phyloP scores from a whole-genome alignment of 2,113 vertebrate species.

The Pterocles orientalis region DNA sequence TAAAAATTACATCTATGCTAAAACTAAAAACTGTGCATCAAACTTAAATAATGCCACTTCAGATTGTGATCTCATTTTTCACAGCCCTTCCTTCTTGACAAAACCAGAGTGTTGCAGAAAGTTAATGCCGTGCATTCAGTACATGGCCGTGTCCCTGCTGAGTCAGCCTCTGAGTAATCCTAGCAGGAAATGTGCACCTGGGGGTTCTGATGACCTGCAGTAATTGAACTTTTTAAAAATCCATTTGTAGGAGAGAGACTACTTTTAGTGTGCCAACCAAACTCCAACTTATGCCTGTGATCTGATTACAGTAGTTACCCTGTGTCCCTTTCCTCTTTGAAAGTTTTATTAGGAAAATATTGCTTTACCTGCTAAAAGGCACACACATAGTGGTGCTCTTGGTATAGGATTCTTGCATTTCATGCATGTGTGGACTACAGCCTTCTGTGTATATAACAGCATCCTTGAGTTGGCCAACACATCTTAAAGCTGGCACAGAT shows the following conservation, averaged over 20 bases:
- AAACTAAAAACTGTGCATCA: neutral
- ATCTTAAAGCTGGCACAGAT: neutral
- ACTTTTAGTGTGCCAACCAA: neutral
- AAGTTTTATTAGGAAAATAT: neutral
- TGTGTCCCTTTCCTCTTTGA: neutral
- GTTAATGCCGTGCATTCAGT: rapidly evolving
- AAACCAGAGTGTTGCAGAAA: neutral
- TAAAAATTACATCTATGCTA: neutral
- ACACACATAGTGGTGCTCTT: neutral
- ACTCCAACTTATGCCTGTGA: neutral
- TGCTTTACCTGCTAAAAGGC: neutral
- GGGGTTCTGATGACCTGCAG: neutral
- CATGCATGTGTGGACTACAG: neutral
- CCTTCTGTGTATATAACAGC: neutral
- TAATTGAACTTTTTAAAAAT: neutral
- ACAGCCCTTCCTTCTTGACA: neutral
- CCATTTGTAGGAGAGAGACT: neutral
- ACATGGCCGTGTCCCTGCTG: rapidly evolving
- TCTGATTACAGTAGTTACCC: neutral
- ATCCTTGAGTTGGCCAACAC: neutral
- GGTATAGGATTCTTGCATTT: neutral
- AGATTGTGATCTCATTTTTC: neutral
- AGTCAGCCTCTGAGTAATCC: neutral
- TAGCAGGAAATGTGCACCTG: neutral
- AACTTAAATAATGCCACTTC: neutral